Percentiles rank a stretch among this genome's conserved stretches.
These are phyloP conservation scores for Vespertilio murinus DNA, from an alignment of 2,797 vertebrate species.

Conservation along the genomic window DNA sequence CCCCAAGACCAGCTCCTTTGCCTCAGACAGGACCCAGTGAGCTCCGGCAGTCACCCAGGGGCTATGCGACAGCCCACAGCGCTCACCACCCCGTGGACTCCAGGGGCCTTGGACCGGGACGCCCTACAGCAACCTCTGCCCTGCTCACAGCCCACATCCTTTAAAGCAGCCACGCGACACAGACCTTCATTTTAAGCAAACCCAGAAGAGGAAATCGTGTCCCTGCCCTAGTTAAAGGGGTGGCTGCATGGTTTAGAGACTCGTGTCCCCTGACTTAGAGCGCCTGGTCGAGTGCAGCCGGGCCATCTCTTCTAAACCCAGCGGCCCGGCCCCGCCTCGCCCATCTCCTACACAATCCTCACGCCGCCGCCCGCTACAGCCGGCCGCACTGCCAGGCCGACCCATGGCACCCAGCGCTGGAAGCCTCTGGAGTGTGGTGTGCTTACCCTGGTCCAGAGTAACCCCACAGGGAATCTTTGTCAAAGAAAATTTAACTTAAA, in stretches of 20 bases:
- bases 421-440: background rate
- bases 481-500: background rate
- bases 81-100: background rate
- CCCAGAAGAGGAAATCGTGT: background rate
- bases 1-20: background rate
- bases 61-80: rapidly evolving
- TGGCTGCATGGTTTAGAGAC: background rate
- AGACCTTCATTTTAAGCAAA: background rate
- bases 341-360: rapidly evolving
- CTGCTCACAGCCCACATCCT: background rate
- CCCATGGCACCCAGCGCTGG: background rate
- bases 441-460: background rate
- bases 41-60: no score
- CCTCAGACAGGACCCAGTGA: background rate
- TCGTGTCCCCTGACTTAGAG: background rate
- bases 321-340: background rate
- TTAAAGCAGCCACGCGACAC: background rate
- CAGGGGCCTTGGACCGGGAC: rapidly evolving
- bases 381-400: background rate
- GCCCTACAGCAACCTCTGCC: rapidly evolving
- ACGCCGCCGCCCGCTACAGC: background rate
- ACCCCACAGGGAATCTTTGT: background rate
- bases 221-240: background rate
- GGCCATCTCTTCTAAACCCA: background rate
- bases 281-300: background rate